Evolutionary conservation across 2,797 vertebrate species (phyloP).

Genomic region (Sebastes goodei): DNA sequence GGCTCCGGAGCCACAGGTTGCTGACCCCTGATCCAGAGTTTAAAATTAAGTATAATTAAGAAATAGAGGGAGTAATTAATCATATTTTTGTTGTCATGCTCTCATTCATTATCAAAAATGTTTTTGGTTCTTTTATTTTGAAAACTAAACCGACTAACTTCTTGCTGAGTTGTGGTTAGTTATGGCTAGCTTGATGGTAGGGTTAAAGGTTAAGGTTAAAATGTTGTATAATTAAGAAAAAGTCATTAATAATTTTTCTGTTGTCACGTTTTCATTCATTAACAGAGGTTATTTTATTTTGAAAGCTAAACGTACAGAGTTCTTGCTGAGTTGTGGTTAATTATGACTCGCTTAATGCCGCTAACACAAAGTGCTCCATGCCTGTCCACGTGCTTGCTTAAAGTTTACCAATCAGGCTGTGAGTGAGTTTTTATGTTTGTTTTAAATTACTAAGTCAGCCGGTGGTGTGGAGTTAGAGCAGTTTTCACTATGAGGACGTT

Average conservation of each 20-base stretch:
- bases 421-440: background rate
- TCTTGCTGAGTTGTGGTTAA: background rate
- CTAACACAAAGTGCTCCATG: too few relatives aligned
- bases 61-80: rapidly evolving
- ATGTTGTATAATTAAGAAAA: rapidly evolving
- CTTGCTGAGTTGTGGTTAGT: too few relatives aligned
- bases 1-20: too few relatives aligned
- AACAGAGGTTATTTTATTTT: conserved; percentile 15
- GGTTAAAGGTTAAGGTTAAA: background rate
- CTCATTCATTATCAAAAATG: too few relatives aligned
- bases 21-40: too few relatives aligned
- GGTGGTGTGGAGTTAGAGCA: background rate
- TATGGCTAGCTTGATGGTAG: too few relatives aligned
- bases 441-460: background rate
- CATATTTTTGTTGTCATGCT: background rate
- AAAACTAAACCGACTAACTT: too few relatives aligned
- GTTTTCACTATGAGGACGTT: rapidly evolving
- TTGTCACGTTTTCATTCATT: background rate
- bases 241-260: rapidly evolving
- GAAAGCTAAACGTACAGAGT: rapidly evolving
- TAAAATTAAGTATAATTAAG: rapidly evolving
- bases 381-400: background rate
- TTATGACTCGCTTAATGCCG: background rate
- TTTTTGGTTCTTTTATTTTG: too few relatives aligned
- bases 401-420: background rate